Base-by-base conservation (phyloP, 2,113 vertebrate species). In the Pardalotus punctatus region DNA sequence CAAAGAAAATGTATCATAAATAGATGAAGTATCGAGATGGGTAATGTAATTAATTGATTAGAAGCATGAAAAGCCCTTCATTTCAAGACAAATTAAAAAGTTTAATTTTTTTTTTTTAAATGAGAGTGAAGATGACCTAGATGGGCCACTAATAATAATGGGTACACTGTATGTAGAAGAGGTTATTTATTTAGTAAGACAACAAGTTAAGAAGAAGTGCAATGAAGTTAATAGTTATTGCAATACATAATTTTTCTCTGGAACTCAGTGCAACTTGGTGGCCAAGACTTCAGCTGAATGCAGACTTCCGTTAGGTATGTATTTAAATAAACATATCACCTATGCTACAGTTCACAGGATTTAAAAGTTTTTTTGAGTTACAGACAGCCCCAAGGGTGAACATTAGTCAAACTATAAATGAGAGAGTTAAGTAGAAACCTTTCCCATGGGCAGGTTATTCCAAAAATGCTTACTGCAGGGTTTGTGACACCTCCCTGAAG, bases 21-120 rank as follows among this genome's bases (percentile, higher is more conserved):
- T 14, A 90, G 38, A 65, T 31, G 40, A 95, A 74, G 71, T 88
- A 54, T 31, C 83, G 60, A 78, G 23, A 56, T 81, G 47, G 31
- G 3, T 51, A 62, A 35, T 54, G 15, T 70, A 95, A 94, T 84
- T 70, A 95, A 94, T 84, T 93, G 84, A 92, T 90, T 58, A 60
- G 82, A 86, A 86, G 10, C 24, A 47, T 21, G 17, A 58, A 90
- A 90, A 83, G 8, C 21, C 31, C 23, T 94, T 93, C 5, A 47
- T 76, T 85, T 76, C 19, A 72, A 64, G 57, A 67, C 17, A 81
- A 65, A 81, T 21, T 79, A 21, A 56, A 84, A 94, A 57, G 50
- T 65, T 85, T 62, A 24, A 17, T 28, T 88, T 40, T 53, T 61
- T 80, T 95, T 84, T 77, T 69, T 58, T 21, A 1, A 21, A 62